These are phyloP conservation scores for Dendroctonus ponderosae DNA, from an alignment of 1,140 invertebrate genomes.

Conservation along the genomic window DNA sequence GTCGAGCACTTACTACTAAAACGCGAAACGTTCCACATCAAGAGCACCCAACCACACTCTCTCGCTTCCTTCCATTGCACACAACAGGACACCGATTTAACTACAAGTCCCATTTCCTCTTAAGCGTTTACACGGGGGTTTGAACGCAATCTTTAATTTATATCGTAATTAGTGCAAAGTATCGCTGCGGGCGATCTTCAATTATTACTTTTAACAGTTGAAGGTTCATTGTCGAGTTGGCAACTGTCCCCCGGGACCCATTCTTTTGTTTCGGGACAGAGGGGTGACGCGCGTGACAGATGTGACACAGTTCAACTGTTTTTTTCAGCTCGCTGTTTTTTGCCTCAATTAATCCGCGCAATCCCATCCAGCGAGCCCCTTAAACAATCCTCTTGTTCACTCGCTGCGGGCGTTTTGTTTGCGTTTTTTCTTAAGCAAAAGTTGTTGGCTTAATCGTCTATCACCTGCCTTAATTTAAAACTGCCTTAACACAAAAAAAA, in stretches of 20 bases:
- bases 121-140: conserved; percentile 12
- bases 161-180: conserved; percentile 27
- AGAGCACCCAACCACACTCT: no score
- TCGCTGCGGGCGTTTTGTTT: no score
- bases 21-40: no score
- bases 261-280: conserved; percentile 19
- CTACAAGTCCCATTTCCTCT: conserved; percentile 19
- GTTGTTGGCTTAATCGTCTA: no score
- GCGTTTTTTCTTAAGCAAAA: no score
- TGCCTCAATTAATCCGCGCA: conserved; percentile 20
- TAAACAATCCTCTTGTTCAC: conserved; percentile 6
- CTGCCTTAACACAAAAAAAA: no score
- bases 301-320: conserved; percentile 27
- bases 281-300: conserved; percentile 21
- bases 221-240: conserved; percentile 20
- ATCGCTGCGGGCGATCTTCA: conserved; percentile 25
- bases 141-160: conserved; percentile 27
- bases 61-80: no score
- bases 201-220: conserved; percentile 27
- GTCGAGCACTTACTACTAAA: no score
- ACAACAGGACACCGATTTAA: conserved; percentile 21
- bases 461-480: no score
- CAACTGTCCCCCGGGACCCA: conserved; percentile 12
- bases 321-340: conserved; percentile 13
- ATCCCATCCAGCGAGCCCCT: background rate